Evolutionary conservation across 1,140 invertebrate species (phyloP).

Genomic region (Euschistus heros): DNA sequence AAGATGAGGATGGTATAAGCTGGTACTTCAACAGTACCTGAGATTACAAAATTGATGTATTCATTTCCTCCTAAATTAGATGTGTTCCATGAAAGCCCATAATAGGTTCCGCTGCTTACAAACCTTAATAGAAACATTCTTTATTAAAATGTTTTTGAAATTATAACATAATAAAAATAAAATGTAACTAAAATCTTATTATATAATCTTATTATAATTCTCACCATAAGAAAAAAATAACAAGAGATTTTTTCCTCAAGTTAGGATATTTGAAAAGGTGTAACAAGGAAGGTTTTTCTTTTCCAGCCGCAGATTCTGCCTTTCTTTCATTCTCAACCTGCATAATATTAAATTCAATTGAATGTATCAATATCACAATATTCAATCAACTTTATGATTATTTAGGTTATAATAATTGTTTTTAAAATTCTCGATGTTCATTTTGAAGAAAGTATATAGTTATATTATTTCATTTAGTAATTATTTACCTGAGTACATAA

Average conservation of each 20-base stretch:
- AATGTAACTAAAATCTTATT: neutral
- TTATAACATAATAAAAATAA: too few species aligned
- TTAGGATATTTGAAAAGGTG: conserved; percentile 61
- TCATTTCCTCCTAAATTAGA: conserved; percentile 60
- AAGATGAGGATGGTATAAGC: conserved; percentile 59
- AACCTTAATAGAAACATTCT: conserved; percentile 42
- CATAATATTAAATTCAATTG: neutral
- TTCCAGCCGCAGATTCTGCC: conserved; percentile 33
- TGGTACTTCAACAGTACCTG: conserved; percentile 64
- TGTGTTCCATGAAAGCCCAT: conserved; percentile 69
- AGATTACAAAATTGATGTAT: conserved; percentile 64
- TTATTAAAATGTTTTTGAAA: too few species aligned
- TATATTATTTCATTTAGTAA: too few species aligned
- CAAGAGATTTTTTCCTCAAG: conserved; percentile 54
- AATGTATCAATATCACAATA: too few species aligned
- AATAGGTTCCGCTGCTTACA: conserved; percentile 67
- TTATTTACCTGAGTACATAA: conserved; percentile 35
- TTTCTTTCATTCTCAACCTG: conserved; percentile 29
- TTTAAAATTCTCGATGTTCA: too few species aligned
- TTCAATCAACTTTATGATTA: neutral
- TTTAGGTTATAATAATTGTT: too few species aligned
- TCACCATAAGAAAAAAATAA: conserved; percentile 70
- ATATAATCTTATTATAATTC: conserved; percentile 16
- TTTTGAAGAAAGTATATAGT: too few species aligned
- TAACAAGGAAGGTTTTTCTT: conserved; percentile 41